Base-by-base conservation (phyloP, 1,140 invertebrate genomes). In the Diabrotica virgifera region DNA sequence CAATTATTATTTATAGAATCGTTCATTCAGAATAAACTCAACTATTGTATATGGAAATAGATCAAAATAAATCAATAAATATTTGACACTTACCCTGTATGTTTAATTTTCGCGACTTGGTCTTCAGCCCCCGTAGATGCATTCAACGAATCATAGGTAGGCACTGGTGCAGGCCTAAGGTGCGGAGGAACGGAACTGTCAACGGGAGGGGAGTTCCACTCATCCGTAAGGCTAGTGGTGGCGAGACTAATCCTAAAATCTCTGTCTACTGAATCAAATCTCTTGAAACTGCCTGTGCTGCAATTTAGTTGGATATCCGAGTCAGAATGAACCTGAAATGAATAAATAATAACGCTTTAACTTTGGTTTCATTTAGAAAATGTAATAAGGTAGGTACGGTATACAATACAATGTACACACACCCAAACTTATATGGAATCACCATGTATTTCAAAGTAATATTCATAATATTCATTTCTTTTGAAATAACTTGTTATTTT, bases 181-280 rank as follows among this genome's bases (percentile, higher is more conserved):
- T 81, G 81, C 63, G 81, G 81, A 36, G 76, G 70, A 6, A 75
- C 72, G 46, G 68, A 74, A 3, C 69, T 65, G 12, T 70, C 64
- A 13, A 62, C 56, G 13, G 56, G 63, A n/a, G n/a, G 13, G 24
- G 40, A n/a, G 46, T 59, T 59, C 64, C 59, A 64, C 14, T 75
- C 67, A 63, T 55, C 62, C 36, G 63, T 69, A 53, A 77, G 63
- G 65, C 71, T 78, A 11, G 77, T 77, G 10, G 74, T 76, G n/a
- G 70, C 77, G 36, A 70, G 61, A 46, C 71, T 67, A 51, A 82
- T 78, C 36, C 81, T 77, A 63, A 81, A 80, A 68, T 85, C 84
- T 36, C 77, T 75, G 70, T 88, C 85, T 38, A 89, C 82, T 13
- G 86, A 86, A 67, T 89, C 87, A 75, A 89, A 89, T 37, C 86